Percentiles rank a stretch among this genome's conserved stretches.
Evolutionary conservation across 2,888 invertebrate species (phyloP).

Genomic region (Ennomos erosarius): DNA sequence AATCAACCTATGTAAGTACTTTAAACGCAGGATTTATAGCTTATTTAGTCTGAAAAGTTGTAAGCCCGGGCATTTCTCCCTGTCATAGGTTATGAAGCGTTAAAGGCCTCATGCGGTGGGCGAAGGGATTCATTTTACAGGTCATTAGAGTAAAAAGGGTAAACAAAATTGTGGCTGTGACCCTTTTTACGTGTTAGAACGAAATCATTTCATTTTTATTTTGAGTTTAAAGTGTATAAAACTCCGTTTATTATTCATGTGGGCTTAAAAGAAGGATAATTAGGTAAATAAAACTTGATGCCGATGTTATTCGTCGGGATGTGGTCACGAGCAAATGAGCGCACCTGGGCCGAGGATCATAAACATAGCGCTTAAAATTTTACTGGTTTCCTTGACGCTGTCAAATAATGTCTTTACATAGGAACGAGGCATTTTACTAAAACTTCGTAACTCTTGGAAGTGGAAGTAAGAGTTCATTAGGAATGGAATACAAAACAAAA

Average conservation of each 20-base stretch:
- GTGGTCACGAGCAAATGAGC: constrained; percentile 18
- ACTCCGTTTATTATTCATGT: constrained; percentile 26
- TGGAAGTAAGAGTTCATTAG: neutral
- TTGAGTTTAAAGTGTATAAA: constrained; percentile 37
- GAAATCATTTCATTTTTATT: constrained; percentile 45
- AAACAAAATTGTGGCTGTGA: constrained; percentile 61
- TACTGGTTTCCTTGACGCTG: constrained; percentile 18
- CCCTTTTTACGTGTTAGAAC: constrained; percentile 48
- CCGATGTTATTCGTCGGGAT: constrained; percentile 15
- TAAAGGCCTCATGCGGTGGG: constrained; percentile 58
- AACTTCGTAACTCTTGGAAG: constrained; percentile 2
- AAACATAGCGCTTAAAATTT: constrained; percentile 19
- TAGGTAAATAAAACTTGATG: constrained; percentile 17
- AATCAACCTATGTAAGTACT: constrained; percentile 28
- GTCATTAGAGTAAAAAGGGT: constrained; percentile 75
- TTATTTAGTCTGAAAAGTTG: constrained; percentile 42
- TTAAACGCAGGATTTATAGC: constrained; percentile 35
- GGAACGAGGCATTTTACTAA: neutral
- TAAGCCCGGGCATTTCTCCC: constrained; percentile 58
- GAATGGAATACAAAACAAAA: no score
- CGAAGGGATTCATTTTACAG: constrained; percentile 69
- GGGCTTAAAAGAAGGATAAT: constrained; percentile 13
- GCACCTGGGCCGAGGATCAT: constrained; percentile 17
- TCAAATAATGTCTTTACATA: constrained; percentile 11
- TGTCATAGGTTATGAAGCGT: constrained; percentile 59